These are phyloP conservation scores for Nymphalis urticae DNA, from an alignment of 2,888 invertebrate genomes.

Conservation along the genomic window DNA sequence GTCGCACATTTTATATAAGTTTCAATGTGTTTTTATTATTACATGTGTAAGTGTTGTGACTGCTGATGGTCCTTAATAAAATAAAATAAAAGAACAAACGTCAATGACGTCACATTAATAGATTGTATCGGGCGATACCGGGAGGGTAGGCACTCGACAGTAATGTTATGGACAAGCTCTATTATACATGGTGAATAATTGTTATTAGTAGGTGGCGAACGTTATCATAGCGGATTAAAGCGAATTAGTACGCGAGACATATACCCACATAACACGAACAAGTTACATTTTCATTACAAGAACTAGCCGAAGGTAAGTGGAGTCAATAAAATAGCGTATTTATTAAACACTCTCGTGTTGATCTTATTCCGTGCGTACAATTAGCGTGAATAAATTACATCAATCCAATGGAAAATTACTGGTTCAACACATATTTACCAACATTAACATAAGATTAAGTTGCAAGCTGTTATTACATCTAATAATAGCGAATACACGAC, in stretches of 20 bases:
- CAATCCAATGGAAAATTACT: conserved; percentile 28
- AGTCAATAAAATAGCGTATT: conserved; percentile 17
- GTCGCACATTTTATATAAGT: too few relatives aligned
- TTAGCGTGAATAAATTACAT: conserved; percentile 31
- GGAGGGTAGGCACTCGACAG: too few relatives aligned
- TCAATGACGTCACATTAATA: too few relatives aligned
- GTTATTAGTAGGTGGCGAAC: conserved; percentile 3
- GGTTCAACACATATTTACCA: conserved; percentile 27
- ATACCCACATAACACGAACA: neutral
- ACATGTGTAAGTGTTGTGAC: too few relatives aligned
- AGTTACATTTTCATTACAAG: conserved; percentile 13
- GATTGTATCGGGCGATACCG: too few relatives aligned
- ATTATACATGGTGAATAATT: neutral
- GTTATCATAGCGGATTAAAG: neutral
- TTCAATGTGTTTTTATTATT: too few relatives aligned
- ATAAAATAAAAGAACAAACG: too few relatives aligned
- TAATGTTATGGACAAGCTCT: neutral
- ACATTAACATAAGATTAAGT: conserved; percentile 28
- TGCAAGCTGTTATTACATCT: conserved; percentile 20
- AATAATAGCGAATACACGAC: conserved; percentile 26
- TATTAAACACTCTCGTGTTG: conserved; percentile 22
- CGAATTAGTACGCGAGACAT: neutral
- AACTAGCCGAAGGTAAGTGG: conserved; percentile 1
- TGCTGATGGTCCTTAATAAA: too few relatives aligned
- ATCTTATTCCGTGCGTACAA: conserved; percentile 23